Evolutionary conservation across 2,113 vertebrate species (phyloP).

Genomic region (Piprites chloris): DNA sequence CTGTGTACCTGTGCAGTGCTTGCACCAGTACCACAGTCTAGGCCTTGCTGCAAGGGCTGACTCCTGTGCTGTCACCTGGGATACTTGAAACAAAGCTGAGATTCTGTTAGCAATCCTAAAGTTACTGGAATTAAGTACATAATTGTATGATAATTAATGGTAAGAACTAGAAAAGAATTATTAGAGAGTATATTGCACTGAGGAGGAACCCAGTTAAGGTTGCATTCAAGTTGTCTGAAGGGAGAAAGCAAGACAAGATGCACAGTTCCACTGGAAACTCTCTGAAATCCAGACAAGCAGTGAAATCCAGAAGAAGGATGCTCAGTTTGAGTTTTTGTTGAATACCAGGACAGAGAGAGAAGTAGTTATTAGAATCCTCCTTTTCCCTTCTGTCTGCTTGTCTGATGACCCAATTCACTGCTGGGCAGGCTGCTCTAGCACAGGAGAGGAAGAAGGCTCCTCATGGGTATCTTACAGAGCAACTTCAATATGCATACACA

Average conservation of each 20-base stretch:
- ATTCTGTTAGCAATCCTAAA: neutral
- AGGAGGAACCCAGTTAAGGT: neutral
- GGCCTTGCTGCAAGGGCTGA: neutral
- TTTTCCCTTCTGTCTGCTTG: neutral
- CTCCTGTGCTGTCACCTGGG: neutral
- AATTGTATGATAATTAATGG: neutral
- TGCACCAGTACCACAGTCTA: fast-evolving
- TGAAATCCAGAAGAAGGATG: neutral
- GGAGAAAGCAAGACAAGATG: neutral
- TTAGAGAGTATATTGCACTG: neutral
- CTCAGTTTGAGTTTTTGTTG: neutral
- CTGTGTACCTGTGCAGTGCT: fast-evolving
- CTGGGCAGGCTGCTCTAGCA: neutral
- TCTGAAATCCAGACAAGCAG: neutral
- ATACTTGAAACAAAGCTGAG: neutral
- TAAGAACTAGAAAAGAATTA: neutral
- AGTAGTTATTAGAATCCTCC: neutral
- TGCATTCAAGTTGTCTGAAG: neutral
- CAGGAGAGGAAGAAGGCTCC: neutral
- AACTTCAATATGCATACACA: neutral
- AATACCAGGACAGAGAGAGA: neutral
- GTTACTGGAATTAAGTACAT: neutral
- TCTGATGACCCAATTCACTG: neutral
- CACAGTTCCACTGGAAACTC: neutral
- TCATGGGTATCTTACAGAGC: neutral